Percentiles rank a stretch among this genome's conserved stretches.
phyloP scores from a whole-genome alignment of 2,113 vertebrate species.

The Macroglossus sobrinus region DNA sequence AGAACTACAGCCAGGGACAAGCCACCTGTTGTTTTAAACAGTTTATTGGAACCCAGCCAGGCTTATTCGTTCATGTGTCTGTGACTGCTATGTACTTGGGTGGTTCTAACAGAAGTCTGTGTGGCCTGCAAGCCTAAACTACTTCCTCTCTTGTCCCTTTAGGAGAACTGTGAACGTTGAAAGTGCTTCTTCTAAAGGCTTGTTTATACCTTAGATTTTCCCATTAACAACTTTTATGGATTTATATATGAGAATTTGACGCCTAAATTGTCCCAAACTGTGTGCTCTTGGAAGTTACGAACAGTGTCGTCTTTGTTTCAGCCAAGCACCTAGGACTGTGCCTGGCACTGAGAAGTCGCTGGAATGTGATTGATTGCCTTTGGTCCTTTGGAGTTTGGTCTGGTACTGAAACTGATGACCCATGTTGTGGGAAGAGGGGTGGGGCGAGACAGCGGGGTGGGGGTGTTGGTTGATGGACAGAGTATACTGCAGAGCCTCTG shows the following conservation, averaged over 20 bases:
- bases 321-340: background rate
- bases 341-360: background rate
- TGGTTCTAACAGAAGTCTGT: background rate
- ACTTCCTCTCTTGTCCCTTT: background rate
- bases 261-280: background rate
- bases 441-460: accelerated
- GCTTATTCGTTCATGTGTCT: background rate
- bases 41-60: background rate
- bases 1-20: background rate
- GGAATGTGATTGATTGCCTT: background rate
- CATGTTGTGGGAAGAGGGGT: background rate
- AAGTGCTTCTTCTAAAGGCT: background rate
- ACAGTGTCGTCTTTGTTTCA: slow-evolving; percentile 13
- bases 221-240: background rate
- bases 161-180: background rate
- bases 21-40: background rate
- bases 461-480: background rate
- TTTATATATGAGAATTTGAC: background rate
- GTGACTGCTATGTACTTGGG: background rate
- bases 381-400: background rate
- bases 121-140: background rate
- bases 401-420: background rate
- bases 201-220: background rate
- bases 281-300: background rate
- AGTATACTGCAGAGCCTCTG: background rate